A percentile compares a stretch with the other conserved stretches of the same genome.
These are phyloP conservation scores for Sylvicola cinctus DNA, from an alignment of 2,888 invertebrate species.

Conservation along the genomic window DNA sequence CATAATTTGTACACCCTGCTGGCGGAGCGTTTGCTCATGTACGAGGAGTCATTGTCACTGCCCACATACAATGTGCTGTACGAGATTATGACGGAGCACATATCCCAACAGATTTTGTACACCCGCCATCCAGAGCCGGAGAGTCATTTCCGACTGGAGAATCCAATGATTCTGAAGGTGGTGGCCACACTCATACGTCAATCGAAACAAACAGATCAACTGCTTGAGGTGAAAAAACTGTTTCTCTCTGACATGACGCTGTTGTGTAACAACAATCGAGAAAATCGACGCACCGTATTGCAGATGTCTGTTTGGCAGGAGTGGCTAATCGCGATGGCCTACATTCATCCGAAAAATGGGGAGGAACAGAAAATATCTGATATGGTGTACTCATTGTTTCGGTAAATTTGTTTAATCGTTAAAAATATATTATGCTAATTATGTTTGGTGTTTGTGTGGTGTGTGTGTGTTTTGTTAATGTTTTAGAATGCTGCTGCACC, in stretches of 20 bases:
- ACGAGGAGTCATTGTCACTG: slow-evolving; percentile 75
- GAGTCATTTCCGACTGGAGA: slow-evolving; percentile 83
- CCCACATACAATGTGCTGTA: slow-evolving; percentile 97
- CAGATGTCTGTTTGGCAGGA: slow-evolving; percentile 99
- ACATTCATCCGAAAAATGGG: slow-evolving; percentile 86
- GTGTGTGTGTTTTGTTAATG: neutral
- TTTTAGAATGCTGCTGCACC: slow-evolving; percentile 79
- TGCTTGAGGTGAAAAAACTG: slow-evolving; percentile 82
- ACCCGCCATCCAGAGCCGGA: slow-evolving; percentile 90
- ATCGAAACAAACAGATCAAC: slow-evolving; percentile 81
- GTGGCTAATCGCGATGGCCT: slow-evolving; percentile 97
- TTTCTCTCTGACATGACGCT: slow-evolving; percentile 98
- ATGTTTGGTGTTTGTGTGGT: too few species aligned
- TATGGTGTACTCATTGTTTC: slow-evolving; percentile 92
- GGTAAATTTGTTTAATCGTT: slow-evolving; percentile 3
- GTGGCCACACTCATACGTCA: slow-evolving; percentile 92
- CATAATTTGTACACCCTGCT: slow-evolving; percentile 95
- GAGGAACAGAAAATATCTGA: slow-evolving; percentile 94
- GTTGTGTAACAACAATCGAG: slow-evolving; percentile 89
- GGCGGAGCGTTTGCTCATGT: slow-evolving; percentile 74
- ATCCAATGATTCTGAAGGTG: slow-evolving; percentile 97
- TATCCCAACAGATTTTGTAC: slow-evolving; percentile 85
- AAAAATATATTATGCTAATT: neutral
- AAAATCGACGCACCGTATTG: slow-evolving; percentile 88
- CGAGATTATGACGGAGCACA: slow-evolving; percentile 95